Evolutionary conservation across 2,797 vertebrate species (phyloP).

Genomic region (Micropoecilia bifurca): DNA sequence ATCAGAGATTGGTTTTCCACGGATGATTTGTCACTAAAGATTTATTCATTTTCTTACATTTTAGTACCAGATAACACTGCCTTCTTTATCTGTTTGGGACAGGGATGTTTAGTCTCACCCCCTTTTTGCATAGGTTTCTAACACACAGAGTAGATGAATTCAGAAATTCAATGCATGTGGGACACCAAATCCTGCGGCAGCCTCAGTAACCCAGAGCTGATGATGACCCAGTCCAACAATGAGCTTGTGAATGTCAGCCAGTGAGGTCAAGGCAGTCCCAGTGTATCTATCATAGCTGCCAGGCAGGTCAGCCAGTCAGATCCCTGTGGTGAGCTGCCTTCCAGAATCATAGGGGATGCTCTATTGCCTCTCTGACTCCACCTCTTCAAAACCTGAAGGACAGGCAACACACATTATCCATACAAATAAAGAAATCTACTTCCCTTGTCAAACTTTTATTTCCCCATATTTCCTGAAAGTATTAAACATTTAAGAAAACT

Average conservation of each 20-base stretch:
- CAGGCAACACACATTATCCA: constrained; percentile 12
- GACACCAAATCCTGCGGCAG: constrained; percentile 26
- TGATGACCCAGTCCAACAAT: constrained; percentile 46
- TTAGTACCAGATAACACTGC: neutral
- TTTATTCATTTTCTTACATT: neutral
- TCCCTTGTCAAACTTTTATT: neutral
- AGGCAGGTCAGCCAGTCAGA: constrained; percentile 72
- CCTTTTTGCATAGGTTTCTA: constrained; percentile 24
- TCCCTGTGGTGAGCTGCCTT: constrained; percentile 59
- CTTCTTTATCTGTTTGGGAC: neutral
- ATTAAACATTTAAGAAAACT: neutral
- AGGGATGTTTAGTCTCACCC: constrained; percentile 39
- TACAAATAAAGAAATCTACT: neutral
- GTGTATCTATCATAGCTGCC: constrained; percentile 77
- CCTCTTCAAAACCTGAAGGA: constrained; percentile 38
- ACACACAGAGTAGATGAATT: constrained; percentile 19
- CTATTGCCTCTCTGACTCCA: constrained; percentile 53
- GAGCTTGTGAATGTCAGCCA: constrained; percentile 69
- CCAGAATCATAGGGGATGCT: constrained; percentile 66
- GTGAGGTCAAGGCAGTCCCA: constrained; percentile 66
- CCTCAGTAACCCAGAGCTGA: constrained; percentile 48
- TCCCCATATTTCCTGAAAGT: neutral
- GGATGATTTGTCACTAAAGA: too few relatives aligned
- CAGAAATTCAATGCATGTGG: constrained; percentile 37
- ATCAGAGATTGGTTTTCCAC: neutral